phyloP scores from a whole-genome alignment of 2,797 vertebrate species.

The Cirrhinus molitorella region DNA sequence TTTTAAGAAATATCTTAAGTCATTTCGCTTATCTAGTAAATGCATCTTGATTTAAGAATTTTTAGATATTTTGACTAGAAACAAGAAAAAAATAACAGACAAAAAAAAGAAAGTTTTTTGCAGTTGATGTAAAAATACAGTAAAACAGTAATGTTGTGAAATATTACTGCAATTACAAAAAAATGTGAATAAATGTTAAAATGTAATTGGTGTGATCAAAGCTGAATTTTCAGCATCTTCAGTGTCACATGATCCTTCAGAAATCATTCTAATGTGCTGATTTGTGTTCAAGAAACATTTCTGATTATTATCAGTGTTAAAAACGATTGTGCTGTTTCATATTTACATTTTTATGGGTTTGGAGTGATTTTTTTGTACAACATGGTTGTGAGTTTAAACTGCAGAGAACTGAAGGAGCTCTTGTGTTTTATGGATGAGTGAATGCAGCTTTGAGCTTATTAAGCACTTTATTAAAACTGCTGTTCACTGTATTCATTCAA shows the following conservation, averaged over 20 bases:
- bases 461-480: slow-evolving; percentile 11
- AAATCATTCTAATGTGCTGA: not conserved
- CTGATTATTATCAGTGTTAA: not conserved
- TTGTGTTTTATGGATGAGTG: not conserved
- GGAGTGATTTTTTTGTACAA: not conserved
- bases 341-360: no score
- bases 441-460: not conserved
- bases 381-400: slow-evolving; percentile 15
- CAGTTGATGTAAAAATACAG: not conserved
- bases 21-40: no score
- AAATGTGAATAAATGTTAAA: not conserved
- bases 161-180: not conserved
- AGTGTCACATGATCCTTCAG: not conserved
- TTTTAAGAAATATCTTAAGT: no score
- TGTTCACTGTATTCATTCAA: not conserved
- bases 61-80: no score
- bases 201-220: not conserved
- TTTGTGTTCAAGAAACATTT: not conserved
- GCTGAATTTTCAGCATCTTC: not conserved
- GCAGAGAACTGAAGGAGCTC: slow-evolving; percentile 22
- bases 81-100: no score
- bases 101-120: no score
- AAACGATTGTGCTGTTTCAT: not conserved
- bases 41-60: no score
- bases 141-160: not conserved